Percentiles rank a stretch among this genome's conserved stretches.
phyloP scores from a whole-genome alignment of 2,113 vertebrate genomes.

The Lepus europaeus region DNA sequence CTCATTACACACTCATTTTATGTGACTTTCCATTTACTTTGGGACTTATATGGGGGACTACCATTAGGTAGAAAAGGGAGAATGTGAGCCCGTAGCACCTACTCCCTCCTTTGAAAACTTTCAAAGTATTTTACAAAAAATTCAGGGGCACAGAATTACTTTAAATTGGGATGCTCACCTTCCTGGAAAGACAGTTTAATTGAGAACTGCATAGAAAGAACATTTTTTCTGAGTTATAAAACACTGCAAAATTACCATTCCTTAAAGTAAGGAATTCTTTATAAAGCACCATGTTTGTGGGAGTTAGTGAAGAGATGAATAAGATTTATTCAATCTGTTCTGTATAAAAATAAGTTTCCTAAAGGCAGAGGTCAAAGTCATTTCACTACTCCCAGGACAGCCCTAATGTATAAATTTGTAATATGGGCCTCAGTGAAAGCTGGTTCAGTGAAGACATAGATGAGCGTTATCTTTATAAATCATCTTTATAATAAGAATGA shows the following conservation, averaged over 20 bases:
- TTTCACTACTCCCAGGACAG: not conserved
- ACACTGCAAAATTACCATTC: not conserved
- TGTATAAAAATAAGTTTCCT: not conserved
- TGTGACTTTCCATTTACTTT: not conserved
- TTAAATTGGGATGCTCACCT: not conserved
- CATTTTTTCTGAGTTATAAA: not conserved
- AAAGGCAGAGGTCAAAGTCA: not conserved
- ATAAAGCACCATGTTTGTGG: not conserved
- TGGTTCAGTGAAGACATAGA: not conserved
- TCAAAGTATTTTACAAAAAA: not conserved
- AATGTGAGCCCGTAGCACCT: not conserved
- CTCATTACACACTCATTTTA: not conserved
- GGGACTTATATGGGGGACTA: not conserved
- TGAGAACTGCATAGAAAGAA: not conserved
- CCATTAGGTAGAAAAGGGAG: not conserved
- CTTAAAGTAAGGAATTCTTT: not conserved
- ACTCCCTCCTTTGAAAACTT: not conserved
- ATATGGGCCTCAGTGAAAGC: not conserved
- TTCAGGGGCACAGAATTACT: not conserved
- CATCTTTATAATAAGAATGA: constrained; percentile 14
- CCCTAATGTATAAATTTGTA: not conserved
- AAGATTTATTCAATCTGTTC: not conserved
- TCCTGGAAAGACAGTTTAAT: constrained; percentile 3
- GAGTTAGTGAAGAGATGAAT: not conserved
- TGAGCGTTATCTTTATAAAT: not conserved